Conservation (phyloP, 1,140 invertebrate species). For the Drosophila nikananu region DNA sequence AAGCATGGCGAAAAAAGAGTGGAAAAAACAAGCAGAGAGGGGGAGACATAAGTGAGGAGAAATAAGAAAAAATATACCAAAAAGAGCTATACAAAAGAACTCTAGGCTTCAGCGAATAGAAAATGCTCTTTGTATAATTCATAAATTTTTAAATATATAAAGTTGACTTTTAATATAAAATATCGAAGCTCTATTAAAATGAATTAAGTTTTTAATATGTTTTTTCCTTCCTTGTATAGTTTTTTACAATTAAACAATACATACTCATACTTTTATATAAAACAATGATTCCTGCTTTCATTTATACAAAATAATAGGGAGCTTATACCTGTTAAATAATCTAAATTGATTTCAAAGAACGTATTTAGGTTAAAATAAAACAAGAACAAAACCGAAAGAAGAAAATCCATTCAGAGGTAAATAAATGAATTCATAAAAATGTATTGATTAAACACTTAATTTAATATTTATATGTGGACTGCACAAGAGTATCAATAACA, state of each 20-base stretch:
- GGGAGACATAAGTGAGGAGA: conserved; percentile 21
- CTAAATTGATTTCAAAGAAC: background rate
- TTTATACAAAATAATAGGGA: background rate
- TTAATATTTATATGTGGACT: background rate
- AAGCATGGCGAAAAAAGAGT: conserved; percentile 26
- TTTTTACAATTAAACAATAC: background rate
- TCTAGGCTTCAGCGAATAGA: background rate
- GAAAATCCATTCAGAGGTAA: background rate
- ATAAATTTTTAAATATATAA: background rate
- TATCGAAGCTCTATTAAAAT: background rate
- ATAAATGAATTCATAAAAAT: conserved; percentile 10
- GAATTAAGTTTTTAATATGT: too few species aligned
- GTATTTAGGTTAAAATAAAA: background rate
- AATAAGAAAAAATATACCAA: conserved; percentile 26
- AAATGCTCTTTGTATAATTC: conserved; percentile 20
- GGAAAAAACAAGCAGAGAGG: conserved; percentile 27
- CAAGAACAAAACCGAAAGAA: background rate
- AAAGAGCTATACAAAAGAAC: conserved; percentile 6
- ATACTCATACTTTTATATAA: background rate
- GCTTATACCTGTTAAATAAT: background rate
- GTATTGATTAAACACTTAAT: conserved; percentile 2
- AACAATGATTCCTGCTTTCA: background rate
- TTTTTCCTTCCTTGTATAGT: too few species aligned
- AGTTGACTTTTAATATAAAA: background rate
- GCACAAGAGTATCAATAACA: background rate